Evolutionary conservation across 2,888 invertebrate species (phyloP).

Genomic region (Sisyra terminalis): DNA sequence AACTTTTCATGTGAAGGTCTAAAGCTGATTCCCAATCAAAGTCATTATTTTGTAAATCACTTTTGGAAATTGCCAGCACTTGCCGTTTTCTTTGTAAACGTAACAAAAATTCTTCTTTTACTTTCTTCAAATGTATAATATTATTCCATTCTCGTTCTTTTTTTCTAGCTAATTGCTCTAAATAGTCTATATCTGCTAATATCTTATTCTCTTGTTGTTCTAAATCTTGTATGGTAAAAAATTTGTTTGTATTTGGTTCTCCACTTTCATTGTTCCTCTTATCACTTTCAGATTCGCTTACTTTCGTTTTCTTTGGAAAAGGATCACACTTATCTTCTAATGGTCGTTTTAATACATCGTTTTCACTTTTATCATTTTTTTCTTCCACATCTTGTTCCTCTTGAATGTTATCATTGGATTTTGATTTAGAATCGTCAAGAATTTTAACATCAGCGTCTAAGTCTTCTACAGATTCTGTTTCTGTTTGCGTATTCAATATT

Average conservation of each 20-base stretch:
- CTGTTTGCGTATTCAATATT: slow-evolving; percentile 9
- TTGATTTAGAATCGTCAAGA: not conserved
- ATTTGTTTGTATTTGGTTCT: not conserved
- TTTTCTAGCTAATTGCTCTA: slow-evolving; percentile 56
- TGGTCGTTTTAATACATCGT: slow-evolving; percentile 10
- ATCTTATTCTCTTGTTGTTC: slow-evolving; percentile 47
- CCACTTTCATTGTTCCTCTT: not conserved
- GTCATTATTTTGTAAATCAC: slow-evolving; percentile 9
- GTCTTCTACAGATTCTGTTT: not conserved
- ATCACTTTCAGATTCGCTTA: slow-evolving; percentile 5
- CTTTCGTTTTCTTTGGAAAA: slow-evolving; percentile 7
- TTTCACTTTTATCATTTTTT: slow-evolving; percentile 12
- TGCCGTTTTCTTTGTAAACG: slow-evolving; percentile 54
- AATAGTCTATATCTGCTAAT: slow-evolving; percentile 45
- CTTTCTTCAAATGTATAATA: slow-evolving; percentile 61
- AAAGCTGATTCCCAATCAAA: slow-evolving; percentile 9
- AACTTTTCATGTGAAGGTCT: slow-evolving; percentile 13
- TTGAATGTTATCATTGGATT: slow-evolving; percentile 4
- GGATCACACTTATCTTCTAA: slow-evolving; percentile 9
- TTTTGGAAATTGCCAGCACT: slow-evolving; percentile 26
- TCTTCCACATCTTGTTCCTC: slow-evolving; percentile 11
- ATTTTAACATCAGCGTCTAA: not conserved
- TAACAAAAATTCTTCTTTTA: slow-evolving; percentile 66
- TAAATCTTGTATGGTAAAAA: slow-evolving; percentile 23
- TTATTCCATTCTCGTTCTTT: slow-evolving; percentile 82